Evolutionary conservation across 2,888 invertebrate species (phyloP), one percentile per base, ranked within the genome.

Genomic region (Omphaloscelis lunosa): DNA sequence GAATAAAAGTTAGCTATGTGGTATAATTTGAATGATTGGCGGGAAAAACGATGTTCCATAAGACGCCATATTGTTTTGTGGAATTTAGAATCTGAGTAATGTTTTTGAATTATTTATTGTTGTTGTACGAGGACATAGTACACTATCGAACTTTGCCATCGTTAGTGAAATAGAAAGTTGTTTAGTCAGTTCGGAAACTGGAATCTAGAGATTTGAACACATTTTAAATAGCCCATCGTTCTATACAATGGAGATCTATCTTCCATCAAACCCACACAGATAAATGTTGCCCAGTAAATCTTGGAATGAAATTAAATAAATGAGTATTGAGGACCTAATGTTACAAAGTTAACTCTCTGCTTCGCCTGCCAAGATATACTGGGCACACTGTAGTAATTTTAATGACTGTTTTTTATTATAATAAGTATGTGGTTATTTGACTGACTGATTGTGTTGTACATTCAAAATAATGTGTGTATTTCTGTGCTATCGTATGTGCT

Each of bases 11-110:
- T 29, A n/a, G 59, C 34, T 59, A 69, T 53, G 27, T 68, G 12
- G 39, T 53, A 27, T 68, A 67, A 67, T 69, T 75, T 75, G 20
- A 68, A 45, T 39, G 51, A 72, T 62, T 53, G 45, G 62, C 66
- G 59, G 62, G 27, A 77, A 67, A 72, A 62, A 63, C 23, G 11
- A n/a, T 17, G 56, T 34, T 58, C 20, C 3, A 1, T 34, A 67
- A 34, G 58, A 69, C 72, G 76, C 69, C n/a, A 58, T 53, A 34
- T 39, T 58, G 12, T n/a, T 51, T 45, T 63, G 59, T 71, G 75
- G 68, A 75, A 79, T 77, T 79, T 73, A 23, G 29, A 62, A 70
- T 71, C 72, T 71, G 68, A 75, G 62, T 75, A 62, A 61, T 17
- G 72, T 41, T 45, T 79, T 62, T 34, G 9, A 51, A 29, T 53